These are phyloP conservation scores for Microhierax caerulescens DNA, from an alignment of 2,797 vertebrate species.

Conservation along the genomic window DNA sequence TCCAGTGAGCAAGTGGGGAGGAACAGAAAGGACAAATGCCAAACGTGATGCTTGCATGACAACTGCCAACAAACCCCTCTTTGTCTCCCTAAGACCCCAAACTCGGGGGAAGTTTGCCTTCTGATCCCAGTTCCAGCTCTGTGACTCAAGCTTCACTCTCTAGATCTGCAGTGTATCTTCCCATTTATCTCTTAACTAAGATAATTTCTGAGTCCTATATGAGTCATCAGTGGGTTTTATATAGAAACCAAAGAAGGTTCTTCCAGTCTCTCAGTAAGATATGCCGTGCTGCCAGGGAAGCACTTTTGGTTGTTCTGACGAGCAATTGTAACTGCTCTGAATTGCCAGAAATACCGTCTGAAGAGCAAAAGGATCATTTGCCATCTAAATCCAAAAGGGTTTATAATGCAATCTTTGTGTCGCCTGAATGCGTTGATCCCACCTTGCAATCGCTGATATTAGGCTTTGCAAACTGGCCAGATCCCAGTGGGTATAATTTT, in stretches of 20 bases:
- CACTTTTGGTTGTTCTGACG: constrained; percentile 66
- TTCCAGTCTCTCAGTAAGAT: constrained; percentile 73
- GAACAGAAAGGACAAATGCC: neutral
- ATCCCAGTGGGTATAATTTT: constrained; percentile 63
- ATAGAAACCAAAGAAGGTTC: constrained; percentile 72
- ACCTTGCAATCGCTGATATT: constrained; percentile 51
- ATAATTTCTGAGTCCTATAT: constrained; percentile 64
- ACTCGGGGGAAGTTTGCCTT: neutral
- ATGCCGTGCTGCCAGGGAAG: constrained; percentile 62
- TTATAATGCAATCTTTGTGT: constrained; percentile 67
- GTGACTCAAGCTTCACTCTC: constrained; percentile 52
- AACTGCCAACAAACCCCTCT: neutral
- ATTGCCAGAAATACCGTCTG: constrained; percentile 73
- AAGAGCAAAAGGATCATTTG: constrained; percentile 68
- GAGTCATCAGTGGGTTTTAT: constrained; percentile 71
- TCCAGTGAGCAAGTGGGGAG: neutral
- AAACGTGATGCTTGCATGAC: neutral
- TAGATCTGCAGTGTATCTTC: constrained; percentile 55
- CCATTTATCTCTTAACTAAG: constrained; percentile 70
- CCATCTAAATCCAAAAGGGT: constrained; percentile 68
- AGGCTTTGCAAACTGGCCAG: constrained; percentile 53
- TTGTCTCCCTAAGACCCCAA: neutral
- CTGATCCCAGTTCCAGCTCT: constrained; percentile 31
- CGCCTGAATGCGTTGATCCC: constrained; percentile 6
- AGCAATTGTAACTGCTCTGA: constrained; percentile 63